These are phyloP conservation scores for Phanerotoma sp. DNA, from an alignment of 2,888 invertebrate species.

Conservation along the genomic window DNA sequence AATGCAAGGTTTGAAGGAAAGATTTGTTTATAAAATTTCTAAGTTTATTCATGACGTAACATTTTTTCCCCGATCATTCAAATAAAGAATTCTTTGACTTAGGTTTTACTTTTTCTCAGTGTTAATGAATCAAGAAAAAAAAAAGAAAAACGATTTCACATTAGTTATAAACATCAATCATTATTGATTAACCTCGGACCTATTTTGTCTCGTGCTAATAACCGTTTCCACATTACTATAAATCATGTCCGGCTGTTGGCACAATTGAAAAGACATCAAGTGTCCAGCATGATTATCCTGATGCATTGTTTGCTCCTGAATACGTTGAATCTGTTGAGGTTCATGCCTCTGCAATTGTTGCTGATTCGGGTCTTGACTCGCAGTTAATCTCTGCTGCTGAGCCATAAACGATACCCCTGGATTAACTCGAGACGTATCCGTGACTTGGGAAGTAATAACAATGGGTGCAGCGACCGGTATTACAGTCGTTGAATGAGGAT, in stretches of 20 bases:
- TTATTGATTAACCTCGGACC: slow-evolving; percentile 38
- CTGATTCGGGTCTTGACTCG: too few species aligned
- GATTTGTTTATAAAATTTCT: too few species aligned
- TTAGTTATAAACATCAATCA: too few species aligned
- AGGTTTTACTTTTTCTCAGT: too few species aligned
- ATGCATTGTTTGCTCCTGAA: slow-evolving; percentile 32
- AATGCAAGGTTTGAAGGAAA: too few species aligned
- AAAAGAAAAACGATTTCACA: too few species aligned
- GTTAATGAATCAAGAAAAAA: too few species aligned
- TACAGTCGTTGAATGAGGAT: slow-evolving; percentile 43
- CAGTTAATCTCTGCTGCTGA: slow-evolving; percentile 34
- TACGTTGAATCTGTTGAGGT: slow-evolving; percentile 35
- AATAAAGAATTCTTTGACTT: too few species aligned
- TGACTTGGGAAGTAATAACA: slow-evolving; percentile 39
- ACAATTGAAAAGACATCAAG: slow-evolving; percentile 48
- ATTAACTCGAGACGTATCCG: slow-evolving; percentile 29
- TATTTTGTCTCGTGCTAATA: slow-evolving; percentile 42
- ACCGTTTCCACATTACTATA: slow-evolving; percentile 44
- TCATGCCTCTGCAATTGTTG: slow-evolving; percentile 36
- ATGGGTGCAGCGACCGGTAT: slow-evolving; percentile 43
- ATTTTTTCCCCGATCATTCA: too few species aligned
- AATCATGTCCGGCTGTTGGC: slow-evolving; percentile 45
- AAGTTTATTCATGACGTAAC: too few species aligned
- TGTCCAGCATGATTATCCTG: slow-evolving; percentile 39
- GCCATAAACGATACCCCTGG: slow-evolving; percentile 33